phyloP scores from a whole-genome alignment of 2,888 invertebrate species.

The Camponotus fellah region DNA sequence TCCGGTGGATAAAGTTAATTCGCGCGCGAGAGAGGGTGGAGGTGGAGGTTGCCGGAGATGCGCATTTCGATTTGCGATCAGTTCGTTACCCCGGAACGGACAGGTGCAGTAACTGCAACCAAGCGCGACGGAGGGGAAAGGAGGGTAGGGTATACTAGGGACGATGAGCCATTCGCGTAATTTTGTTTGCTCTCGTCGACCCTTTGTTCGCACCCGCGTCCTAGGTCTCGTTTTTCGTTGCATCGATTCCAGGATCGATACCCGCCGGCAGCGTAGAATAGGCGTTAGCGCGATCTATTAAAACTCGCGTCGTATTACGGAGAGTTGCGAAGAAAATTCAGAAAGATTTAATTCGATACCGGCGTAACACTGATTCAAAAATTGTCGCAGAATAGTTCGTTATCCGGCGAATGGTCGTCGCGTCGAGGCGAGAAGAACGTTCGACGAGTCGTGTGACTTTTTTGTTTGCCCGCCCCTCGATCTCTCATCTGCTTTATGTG shows the following conservation, averaged over 20 bases:
- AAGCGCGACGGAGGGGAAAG: slow-evolving; percentile 7
- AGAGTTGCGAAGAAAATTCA: slow-evolving; percentile 37
- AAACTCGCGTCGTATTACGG: slow-evolving; percentile 33
- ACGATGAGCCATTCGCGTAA: slow-evolving; percentile 51
- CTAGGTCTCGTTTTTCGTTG: slow-evolving; percentile 45
- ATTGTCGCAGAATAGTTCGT: slow-evolving; percentile 57
- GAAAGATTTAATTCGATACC: slow-evolving; percentile 48
- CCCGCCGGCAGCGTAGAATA: slow-evolving; percentile 2
- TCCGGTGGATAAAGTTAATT: slow-evolving; percentile 32
- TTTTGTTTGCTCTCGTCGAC: slow-evolving; percentile 52
- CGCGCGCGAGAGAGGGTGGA: slow-evolving; percentile 22
- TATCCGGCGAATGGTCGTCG: slow-evolving; percentile 18
- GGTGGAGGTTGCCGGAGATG: slow-evolving; percentile 25
- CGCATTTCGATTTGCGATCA: slow-evolving; percentile 55
- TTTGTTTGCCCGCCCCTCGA: slow-evolving; percentile 39
- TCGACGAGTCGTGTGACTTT: slow-evolving; percentile 40
- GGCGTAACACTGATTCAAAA: slow-evolving; percentile 35
- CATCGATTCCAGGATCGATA: slow-evolving; percentile 46
- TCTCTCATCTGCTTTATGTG: slow-evolving; percentile 45
- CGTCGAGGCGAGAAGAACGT: slow-evolving; percentile 24
- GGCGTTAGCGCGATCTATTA: slow-evolving; percentile 38
- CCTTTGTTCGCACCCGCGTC: slow-evolving; percentile 48
- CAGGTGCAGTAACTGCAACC: slow-evolving; percentile 27
- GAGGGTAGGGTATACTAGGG: not conserved
- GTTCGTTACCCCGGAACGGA: slow-evolving; percentile 52